Conservation (phyloP, 2,797 vertebrate species). For the Kryptolebias ocellatus region DNA sequence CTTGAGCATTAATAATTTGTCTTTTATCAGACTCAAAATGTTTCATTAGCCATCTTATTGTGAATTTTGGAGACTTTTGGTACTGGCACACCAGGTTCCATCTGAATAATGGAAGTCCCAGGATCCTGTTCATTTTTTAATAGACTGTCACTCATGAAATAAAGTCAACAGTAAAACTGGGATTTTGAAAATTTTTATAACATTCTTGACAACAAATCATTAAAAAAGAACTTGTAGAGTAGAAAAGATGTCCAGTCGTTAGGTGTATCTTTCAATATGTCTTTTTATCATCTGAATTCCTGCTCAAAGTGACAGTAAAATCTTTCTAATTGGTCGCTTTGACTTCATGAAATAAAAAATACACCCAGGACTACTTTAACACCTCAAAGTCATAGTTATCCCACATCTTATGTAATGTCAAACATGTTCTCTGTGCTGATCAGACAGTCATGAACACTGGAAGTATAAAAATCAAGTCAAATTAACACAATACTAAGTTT, state of each 20-base stretch:
- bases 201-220: constrained; percentile 80
- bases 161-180: constrained; percentile 64
- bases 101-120: constrained; percentile 50
- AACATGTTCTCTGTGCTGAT: not conserved
- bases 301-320: constrained; percentile 12
- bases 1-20: constrained; percentile 28
- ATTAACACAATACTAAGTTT: no score
- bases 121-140: constrained; percentile 72
- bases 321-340: not conserved
- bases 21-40: constrained; percentile 33
- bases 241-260: constrained; percentile 76
- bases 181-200: constrained; percentile 75
- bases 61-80: constrained; percentile 50
- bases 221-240: constrained; percentile 67
- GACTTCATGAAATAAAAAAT: constrained; percentile 10
- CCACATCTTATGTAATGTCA: constrained; percentile 2
- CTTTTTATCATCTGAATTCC: constrained; percentile 34
- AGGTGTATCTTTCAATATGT: constrained; percentile 69
- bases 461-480: no score
- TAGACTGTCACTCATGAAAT: constrained; percentile 76
- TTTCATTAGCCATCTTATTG: constrained; percentile 40
- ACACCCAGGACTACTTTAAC: not conserved
- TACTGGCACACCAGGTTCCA: constrained; percentile 55
- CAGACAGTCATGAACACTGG: not conserved
- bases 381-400: constrained; percentile 6